phyloP scores from a whole-genome alignment of 2,113 vertebrate genomes.

The Rhinoptilus africanus region DNA sequence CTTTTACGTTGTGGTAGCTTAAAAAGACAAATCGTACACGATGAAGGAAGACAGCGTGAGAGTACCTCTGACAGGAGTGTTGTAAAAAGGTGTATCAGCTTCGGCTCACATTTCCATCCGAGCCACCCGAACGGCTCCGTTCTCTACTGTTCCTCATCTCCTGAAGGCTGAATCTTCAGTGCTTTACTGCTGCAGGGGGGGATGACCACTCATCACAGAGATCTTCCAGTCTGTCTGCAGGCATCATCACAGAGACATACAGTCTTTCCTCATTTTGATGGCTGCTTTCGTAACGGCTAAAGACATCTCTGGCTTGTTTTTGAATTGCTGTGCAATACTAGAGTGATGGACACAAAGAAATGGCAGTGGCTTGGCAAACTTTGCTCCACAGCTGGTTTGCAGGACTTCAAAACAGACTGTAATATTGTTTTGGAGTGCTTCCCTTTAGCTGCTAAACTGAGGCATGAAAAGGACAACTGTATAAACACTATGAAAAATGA shows the following conservation, averaged over 20 bases:
- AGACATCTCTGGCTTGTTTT: background rate
- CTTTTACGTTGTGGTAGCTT: background rate
- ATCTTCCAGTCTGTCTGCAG: background rate
- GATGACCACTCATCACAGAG: background rate
- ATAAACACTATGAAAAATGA: background rate
- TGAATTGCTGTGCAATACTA: background rate
- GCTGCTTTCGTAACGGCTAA: background rate
- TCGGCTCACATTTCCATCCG: background rate
- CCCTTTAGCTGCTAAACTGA: background rate
- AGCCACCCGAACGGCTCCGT: rapidly evolving
- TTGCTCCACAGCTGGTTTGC: background rate
- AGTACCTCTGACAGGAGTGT: background rate
- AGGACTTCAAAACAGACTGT: background rate
- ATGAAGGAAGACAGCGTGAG: background rate
- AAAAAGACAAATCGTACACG: background rate
- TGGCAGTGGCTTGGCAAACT: background rate
- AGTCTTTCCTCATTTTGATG: background rate
- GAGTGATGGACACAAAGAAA: background rate
- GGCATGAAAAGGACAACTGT: background rate
- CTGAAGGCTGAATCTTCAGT: background rate
- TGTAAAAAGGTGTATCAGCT: background rate
- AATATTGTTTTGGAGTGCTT: background rate
- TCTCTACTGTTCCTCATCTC: background rate
- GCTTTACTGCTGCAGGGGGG: background rate
- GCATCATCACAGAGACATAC: background rate